Base-by-base conservation (phyloP, 2,888 invertebrate species). In the Drosophila nr. perissopoda region DNA sequence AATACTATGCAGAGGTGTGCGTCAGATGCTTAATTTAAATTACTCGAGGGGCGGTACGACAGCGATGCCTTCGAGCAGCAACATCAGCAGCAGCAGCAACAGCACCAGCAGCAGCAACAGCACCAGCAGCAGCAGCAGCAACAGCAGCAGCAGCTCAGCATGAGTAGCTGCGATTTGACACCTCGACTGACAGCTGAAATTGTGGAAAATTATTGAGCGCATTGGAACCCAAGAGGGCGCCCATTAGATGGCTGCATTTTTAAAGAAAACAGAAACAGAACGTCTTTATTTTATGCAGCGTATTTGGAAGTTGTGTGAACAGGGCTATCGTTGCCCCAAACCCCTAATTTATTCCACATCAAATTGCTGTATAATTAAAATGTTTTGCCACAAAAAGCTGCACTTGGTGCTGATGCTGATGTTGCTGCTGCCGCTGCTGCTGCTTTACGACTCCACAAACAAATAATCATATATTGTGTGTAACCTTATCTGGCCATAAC, bases 81-180 rank as follows among this genome's bases (percentile, higher is more conserved):
- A 13, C 45, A 36, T 25, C 18, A 51, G n/a, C 25, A 29, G 25
- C 27, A 51, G 5, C 31, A 57, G 10, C 21, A 29, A 4, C 33
- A 21, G 21, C 27, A 27, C 10, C 25, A 29, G 16, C 27, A 51
- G 4, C 31, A 57, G 10, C 21, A 29, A 0, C 34, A 21, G 48
- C 13, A 36, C 6, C 60, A 52, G 36, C 53, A 31, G 18, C 92
- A 56, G 33, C 59, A 62, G 78, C 92, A 52, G 2, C 62, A 60
- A 33, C 59, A 48, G 31, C n/a, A 45, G 58, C 66, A 61, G 71
- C 63, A 65, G 80, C 92, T 91, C 92, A 92, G 92, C 92, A 92
- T 92, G 92, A 92, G 92, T 92, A 92, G 92, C 92, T 92, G 92
- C 90, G 92, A 92, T 92, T 91, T 92, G 92, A 92, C 92, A 92